Base-by-base conservation (phyloP, 2,888 invertebrate genomes). In the Volucella zonaria region DNA sequence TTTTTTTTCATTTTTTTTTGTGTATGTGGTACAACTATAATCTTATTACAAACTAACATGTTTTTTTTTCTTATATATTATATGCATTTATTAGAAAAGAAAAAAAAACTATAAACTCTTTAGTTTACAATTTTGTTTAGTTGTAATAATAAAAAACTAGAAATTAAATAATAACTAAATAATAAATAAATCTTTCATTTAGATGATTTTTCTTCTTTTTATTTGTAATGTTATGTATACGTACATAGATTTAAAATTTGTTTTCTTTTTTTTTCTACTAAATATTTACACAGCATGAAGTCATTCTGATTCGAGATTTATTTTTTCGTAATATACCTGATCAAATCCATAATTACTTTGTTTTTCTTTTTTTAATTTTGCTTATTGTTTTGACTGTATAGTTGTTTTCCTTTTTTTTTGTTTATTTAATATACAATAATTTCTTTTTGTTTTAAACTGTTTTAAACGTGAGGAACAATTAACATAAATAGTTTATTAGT, bases 241-340 rank as follows among this genome's bases (percentile, higher is more conserved):
- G 54, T 78, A 40, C 43, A 67, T 64, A 61, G 64, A 78, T 71
- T 38, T 54, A 67, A 58, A 56, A 43, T 51, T 31, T 66, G 15
- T 49, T 64, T 62, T 62, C 23, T 67, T 58, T 40, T 40, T 56
- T 52, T 47, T 42, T 58, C 59, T 54, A 42, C 77, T 75, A 49
- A 73, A 61, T 81, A 76, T 81, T 79, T 83, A 83, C 82, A 82
- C 82, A 82, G 45, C 51, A 56, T 81, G 51, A 83, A 74, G 70
- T 83, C 43, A 70, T 83, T 79, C 70, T 81, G 85, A 85, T 85
- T 85, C 85, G 85, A 85, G 85, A 85, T 85, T 43, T 68, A 15
- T 45, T 15, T 42, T 71, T 79, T 61, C 70, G 31, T 75, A 66
- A 74, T 80, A 80, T 73, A 74, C 71, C 67, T 85, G 18, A 76